These are phyloP conservation scores for Acrocyrtus sp. DNA, from an alignment of 2,888 invertebrate genomes.

Conservation along the genomic window DNA sequence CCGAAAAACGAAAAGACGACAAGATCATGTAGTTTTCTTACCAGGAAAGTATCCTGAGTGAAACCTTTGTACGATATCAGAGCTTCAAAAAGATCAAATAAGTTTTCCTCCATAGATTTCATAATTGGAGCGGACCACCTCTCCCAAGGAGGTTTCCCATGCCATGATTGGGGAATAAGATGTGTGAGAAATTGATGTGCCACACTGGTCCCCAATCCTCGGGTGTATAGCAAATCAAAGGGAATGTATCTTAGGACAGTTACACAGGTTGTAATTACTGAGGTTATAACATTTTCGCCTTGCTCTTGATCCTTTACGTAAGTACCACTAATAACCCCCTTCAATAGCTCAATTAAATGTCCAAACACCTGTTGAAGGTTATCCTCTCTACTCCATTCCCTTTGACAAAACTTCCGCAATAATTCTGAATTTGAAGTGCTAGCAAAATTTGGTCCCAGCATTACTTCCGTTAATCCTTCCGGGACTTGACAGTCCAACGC, in stretches of 20 bases:
- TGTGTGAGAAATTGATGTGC: conserved; percentile 13
- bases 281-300: background rate
- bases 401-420: conserved; percentile 35
- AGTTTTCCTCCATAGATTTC: conserved; percentile 8
- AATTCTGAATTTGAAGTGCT: conserved; percentile 34
- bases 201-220: conserved; percentile 11
- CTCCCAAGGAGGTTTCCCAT: conserved; percentile 27
- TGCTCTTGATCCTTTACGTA: conserved; percentile 18
- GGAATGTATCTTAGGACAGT: conserved; percentile 5
- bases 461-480: conserved; percentile 22
- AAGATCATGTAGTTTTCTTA: conserved; percentile 32
- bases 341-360: conserved; percentile 19
- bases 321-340: conserved; percentile 4
- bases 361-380: conserved; percentile 37
- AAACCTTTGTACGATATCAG: conserved; percentile 19
- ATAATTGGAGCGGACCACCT: conserved; percentile 8
- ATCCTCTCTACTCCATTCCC: conserved; percentile 25
- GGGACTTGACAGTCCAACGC: conserved; percentile 33
- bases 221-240: conserved; percentile 36
- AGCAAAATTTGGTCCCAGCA: conserved; percentile 18
- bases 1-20: conserved; percentile 33
- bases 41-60: conserved; percentile 37
- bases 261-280: conserved; percentile 18
- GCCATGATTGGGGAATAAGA: conserved; percentile 8
- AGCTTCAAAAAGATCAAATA: conserved; percentile 36